Evolutionary conservation across 35 echinoderm and acorn worm genomes (phyloP), one percentile per base, ranked within the genome.

Genomic region (Apostichopus japonicus): DNA sequence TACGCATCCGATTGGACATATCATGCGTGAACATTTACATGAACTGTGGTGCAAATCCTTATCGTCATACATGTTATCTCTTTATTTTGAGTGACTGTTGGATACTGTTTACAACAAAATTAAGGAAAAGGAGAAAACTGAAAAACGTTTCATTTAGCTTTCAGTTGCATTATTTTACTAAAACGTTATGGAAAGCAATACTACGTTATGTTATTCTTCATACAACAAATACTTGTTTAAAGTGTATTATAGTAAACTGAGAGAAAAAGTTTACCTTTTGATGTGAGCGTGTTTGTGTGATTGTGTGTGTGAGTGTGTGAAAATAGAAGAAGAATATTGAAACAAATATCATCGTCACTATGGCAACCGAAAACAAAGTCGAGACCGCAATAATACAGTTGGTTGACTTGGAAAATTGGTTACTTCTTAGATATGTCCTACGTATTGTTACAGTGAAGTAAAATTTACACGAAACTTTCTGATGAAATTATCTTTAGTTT

Each of bases 21-120:
- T 75, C 63, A 67, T 67, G 63, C 13, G 19, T 67, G 11, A 11
- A 67, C 63, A 75, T 75, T 75, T 19, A 75, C 71, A 75, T 3
- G 71, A 75, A 75, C 71, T 75, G 71, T 75, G 71, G 17, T 75
- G 71, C 71, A 75, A 75, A 15, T 75, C 71, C 22, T 21, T 75
- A 8, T 61, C 57, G 57, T 61, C 57, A 13, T 61, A 61, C 57
- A 61, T 75, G 71, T 75, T 75, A 75, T 75, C 71, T 75, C 7
- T 75, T 24, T 44, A 67, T 67, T 67, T 67, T 10, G 63, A 19
- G 7, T n/a, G n/a, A n/a, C 71, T 75, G 16, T 75, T 19, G 15
- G 16, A 14, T 75, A 75, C n/a, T 75, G 71, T 75, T 16, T 75
- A 21, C 63, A 67, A 67, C 4, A 44, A 67, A 15, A 67, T 17